Conservation (phyloP, 1,140 invertebrate genomes). For the Aphaenogaster rudis region DNA sequence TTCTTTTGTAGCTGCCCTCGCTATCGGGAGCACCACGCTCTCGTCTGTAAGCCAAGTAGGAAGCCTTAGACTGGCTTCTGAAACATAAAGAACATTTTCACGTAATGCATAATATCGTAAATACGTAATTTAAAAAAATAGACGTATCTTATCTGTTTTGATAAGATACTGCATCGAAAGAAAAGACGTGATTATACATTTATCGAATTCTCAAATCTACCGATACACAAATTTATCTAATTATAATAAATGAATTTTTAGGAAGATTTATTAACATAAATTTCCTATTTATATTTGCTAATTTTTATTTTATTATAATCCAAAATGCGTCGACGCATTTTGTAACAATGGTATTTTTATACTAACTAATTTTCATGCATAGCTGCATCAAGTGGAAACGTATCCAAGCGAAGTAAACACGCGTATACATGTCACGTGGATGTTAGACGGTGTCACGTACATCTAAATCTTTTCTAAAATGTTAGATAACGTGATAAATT, state of each 20-base stretch:
- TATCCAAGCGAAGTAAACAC: background rate
- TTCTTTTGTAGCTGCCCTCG: slow-evolving; percentile 92
- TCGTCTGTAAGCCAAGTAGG: slow-evolving; percentile 91
- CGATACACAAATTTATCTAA: background rate
- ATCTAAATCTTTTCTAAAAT: slow-evolving; percentile 25
- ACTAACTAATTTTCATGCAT: slow-evolving; percentile 42
- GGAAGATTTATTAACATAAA: background rate
- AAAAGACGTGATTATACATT: background rate
- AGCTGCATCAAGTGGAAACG: slow-evolving; percentile 20
- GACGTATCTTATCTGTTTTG: slow-evolving; percentile 15
- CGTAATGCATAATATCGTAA: background rate
- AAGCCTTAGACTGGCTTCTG: slow-evolving; percentile 94
- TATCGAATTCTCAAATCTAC: background rate
- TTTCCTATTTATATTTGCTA: background rate
- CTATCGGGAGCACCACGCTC: slow-evolving; percentile 90
- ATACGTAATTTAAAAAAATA: background rate
- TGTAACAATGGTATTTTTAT: slow-evolving; percentile 26
- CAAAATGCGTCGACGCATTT: background rate
- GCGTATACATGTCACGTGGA: slow-evolving; percentile 25
- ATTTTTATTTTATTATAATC: slow-evolving; percentile 29
- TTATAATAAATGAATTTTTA: background rate
- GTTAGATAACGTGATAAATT: background rate
- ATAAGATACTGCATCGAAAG: background rate
- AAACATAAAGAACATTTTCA: slow-evolving; percentile 79
- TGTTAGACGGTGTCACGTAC: slow-evolving; percentile 16